These are phyloP conservation scores for Phania funesta DNA, from an alignment of 2,888 invertebrate species.

Conservation along the genomic window DNA sequence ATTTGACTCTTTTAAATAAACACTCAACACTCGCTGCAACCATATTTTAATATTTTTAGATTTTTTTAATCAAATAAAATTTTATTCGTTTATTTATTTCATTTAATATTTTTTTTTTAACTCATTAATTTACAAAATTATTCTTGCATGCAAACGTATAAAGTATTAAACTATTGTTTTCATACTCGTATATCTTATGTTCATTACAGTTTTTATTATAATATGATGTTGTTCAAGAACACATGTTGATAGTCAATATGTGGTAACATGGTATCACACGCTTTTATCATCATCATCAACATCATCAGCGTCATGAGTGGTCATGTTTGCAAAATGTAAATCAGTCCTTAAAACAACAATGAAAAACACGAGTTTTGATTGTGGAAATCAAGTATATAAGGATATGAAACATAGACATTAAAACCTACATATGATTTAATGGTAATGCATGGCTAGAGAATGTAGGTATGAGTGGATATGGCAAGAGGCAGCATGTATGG, in stretches of 20 bases:
- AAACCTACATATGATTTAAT: neutral
- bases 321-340: constrained; percentile 63
- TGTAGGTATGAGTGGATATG: neutral
- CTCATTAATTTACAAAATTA: constrained; percentile 14
- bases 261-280: constrained; percentile 30
- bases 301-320: constrained; percentile 50
- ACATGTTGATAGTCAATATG: constrained; percentile 49
- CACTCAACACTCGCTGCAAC: too few relatives aligned
- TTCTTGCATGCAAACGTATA: constrained; percentile 18
- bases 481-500: neutral
- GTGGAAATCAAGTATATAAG: constrained; percentile 55
- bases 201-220: constrained; percentile 28
- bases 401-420: neutral
- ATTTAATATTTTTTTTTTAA: neutral
- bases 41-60: too few relatives aligned
- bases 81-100: neutral
- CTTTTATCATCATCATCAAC: constrained; percentile 28
- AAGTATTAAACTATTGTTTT: constrained; percentile 5
- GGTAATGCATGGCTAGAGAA: neutral
- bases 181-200: neutral
- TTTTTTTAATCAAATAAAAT: neutral
- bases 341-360: constrained; percentile 56
- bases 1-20: too few relatives aligned
- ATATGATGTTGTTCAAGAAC: constrained; percentile 31
- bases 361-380: constrained; percentile 56